These are phyloP conservation scores for Steinernema khuongi DNA, from an alignment of 1,140 invertebrate genomes.

Conservation along the genomic window DNA sequence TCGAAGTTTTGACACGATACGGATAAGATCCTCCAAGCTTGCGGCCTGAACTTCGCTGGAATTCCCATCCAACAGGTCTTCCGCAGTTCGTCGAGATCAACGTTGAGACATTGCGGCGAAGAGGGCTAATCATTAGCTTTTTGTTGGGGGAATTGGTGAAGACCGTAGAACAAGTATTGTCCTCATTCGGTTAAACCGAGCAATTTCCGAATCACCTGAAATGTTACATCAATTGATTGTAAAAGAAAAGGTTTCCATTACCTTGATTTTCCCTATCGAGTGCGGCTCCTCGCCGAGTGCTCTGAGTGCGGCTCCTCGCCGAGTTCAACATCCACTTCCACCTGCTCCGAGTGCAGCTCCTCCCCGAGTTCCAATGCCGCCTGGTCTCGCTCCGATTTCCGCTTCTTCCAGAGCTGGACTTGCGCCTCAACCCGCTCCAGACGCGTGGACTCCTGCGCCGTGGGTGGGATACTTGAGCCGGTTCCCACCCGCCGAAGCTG, in stretches of 20 bases:
- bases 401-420: too few species aligned
- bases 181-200: neutral
- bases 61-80: conserved; percentile 59
- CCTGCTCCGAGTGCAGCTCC: too few species aligned
- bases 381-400: too few species aligned
- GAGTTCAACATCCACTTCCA: too few species aligned
- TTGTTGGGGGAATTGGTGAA: neutral
- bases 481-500: too few species aligned
- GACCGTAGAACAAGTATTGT: neutral
- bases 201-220: neutral
- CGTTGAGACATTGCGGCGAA: conserved; percentile 15
- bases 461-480: too few species aligned
- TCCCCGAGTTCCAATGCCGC: too few species aligned
- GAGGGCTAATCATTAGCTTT: neutral
- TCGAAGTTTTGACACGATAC: too few species aligned
- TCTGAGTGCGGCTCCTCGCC: too few species aligned
- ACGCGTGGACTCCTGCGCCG: too few species aligned
- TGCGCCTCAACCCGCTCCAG: too few species aligned
- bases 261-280: neutral
- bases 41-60: conserved; percentile 49
- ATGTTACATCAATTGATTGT: neutral
- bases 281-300: too few species aligned
- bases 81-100: conserved; percentile 51
- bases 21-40: conserved; percentile 56
- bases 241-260: neutral